Evolutionary conservation across 1,140 invertebrate species (phyloP), one percentile per base, ranked within the genome.

Genomic region (Lycorma delicatula): DNA sequence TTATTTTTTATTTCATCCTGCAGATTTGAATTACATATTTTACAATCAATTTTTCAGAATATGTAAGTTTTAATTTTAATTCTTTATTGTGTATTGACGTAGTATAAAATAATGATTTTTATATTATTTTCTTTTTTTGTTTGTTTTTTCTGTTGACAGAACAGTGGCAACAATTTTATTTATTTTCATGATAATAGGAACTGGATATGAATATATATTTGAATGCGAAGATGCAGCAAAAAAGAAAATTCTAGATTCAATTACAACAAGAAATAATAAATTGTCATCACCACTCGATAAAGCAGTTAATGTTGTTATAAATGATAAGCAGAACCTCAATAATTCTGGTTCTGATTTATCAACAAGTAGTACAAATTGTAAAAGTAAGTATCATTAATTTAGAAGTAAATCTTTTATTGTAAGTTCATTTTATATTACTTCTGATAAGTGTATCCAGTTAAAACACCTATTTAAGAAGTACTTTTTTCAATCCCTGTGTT

Each of bases 291-390:
- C 18, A 11, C 41, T 44, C 2, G 41, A 22, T 3, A 20, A 16
- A 1, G 41, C 41, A 22, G 16, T 44, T 1, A 22, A 44, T 2
- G 41, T 44, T 2, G 41, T 44, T 9, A 44, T 44, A 16, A 44
- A 44, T 22, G 41, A 44, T 9, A 44, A 44, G 13, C 41, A 44
- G 41, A 44, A 44, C 13, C n/a, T 44, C 16, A 51, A 28, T 25
- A 29, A 48, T 28, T 49, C 46, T 26, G 55, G 47, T 27, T 56
- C 55, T 34, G 55, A 56, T 20, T 28, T 56, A 11, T 56, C 55
- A 6, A 56, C 55, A 4, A n/a, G 11, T 22, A n/a, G n/a, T n/a
- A n/a, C n/a, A n/a, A n/a, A n/a, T n/a, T n/a, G n/a, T n/a, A n/a
- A n/a, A n/a, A n/a, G n/a, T n/a, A n/a, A n/a, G n/a, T n/a, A n/a